Conservation (phyloP, 92 coral and sea anemone species). For the Heliopora coerulea region DNA sequence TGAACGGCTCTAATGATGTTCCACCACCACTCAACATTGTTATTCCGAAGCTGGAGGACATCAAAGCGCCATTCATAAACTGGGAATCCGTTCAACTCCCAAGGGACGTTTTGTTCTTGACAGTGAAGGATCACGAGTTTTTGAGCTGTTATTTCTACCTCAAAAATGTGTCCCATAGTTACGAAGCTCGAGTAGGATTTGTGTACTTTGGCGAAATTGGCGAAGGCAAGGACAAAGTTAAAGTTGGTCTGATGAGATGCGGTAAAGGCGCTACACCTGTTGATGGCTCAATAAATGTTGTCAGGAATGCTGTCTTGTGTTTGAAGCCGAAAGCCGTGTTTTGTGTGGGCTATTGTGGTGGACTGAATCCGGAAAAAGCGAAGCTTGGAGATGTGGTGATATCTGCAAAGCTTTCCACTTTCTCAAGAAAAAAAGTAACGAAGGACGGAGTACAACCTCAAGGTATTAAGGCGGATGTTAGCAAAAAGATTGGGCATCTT, state of each 20-base stretch:
- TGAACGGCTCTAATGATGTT: background rate
- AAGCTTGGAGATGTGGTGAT: conserved; percentile 49
- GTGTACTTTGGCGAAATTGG: conserved; percentile 43
- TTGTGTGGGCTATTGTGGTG: conserved; percentile 45
- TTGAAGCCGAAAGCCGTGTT: conserved; percentile 51
- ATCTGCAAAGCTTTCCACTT: conserved; percentile 46
- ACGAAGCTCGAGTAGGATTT: background rate
- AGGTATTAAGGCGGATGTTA: conserved; percentile 17
- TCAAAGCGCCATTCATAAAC: background rate
- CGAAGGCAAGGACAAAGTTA: background rate
- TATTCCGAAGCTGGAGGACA: background rate
- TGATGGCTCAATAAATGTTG: conserved; percentile 22
- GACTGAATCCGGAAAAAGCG: conserved; percentile 11
- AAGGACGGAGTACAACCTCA: background rate
- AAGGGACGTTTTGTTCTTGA: background rate
- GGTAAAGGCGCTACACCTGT: conserved; percentile 30
- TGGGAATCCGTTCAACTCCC: conserved; percentile 2
- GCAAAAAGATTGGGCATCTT: conserved; percentile 33
- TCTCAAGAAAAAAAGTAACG: conserved; percentile 26
- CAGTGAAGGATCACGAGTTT: background rate
- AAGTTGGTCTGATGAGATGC: conserved; percentile 33
- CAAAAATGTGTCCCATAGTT: background rate
- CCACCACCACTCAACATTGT: background rate
- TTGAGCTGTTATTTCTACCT: background rate
- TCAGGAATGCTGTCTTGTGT: conserved; percentile 25